phyloP scores from a whole-genome alignment of 1,140 invertebrate genomes.

The Pseudomyrmex dendroicus region DNA sequence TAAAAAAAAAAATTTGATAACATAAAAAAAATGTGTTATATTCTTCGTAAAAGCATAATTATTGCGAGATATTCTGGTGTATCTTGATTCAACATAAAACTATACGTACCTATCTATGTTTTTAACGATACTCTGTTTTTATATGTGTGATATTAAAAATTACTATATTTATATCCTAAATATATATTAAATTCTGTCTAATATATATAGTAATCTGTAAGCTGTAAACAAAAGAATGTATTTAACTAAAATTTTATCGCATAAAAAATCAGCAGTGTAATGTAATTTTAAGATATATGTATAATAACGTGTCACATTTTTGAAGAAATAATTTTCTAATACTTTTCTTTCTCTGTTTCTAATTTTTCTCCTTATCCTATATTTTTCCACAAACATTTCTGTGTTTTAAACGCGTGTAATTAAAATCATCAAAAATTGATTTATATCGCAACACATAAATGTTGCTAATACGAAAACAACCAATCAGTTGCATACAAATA shows the following conservation, averaged over 20 bases:
- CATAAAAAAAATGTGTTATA: slow-evolving; percentile 17
- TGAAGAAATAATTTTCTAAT: slow-evolving; percentile 41
- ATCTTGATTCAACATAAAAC: not conserved
- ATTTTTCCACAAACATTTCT: not conserved
- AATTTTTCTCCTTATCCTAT: not conserved
- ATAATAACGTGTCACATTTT: not conserved
- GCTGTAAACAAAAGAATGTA: not conserved
- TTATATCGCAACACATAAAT: not conserved
- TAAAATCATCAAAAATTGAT: not conserved
- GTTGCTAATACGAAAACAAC: not conserved
- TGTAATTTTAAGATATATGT: not conserved
- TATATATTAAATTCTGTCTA: not conserved
- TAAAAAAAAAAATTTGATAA: slow-evolving; percentile 22
- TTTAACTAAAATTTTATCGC: not conserved
- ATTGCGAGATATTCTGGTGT: slow-evolving; percentile 16
- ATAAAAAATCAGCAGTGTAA: not conserved
- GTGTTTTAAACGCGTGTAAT: not conserved
- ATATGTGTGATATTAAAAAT: not conserved
- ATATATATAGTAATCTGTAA: not conserved
- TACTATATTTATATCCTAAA: not conserved
- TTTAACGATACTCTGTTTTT: slow-evolving; percentile 8
- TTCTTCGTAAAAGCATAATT: slow-evolving; percentile 24
- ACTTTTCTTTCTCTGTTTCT: not conserved
- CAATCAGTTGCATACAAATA: not conserved
- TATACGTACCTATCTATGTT: slow-evolving; percentile 5